Evolutionary conservation across 2,113 vertebrate species (phyloP), one percentile per base, ranked within the genome.

Genomic region (Cyanoramphus novaezelandiae): DNA sequence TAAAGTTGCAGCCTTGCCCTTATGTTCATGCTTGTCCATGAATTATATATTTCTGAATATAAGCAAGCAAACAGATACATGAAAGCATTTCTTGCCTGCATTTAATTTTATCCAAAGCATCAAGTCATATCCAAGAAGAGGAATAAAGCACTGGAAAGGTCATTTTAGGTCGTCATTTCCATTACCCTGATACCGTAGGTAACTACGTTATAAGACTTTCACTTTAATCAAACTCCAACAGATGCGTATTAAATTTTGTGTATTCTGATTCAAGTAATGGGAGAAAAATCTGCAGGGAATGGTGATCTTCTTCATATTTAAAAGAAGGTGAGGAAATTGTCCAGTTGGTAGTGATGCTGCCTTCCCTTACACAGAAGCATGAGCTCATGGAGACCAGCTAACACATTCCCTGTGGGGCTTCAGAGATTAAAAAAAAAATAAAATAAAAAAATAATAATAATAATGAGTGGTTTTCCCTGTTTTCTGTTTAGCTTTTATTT

Each of bases 181-280:
- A 29, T 57, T 47, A 67, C 6, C 5, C 4, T 60, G 25, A 5
- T 47, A 28, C 27, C 41, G 10, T 18, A 52, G 10, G 31, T 62
- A 53, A 53, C 9, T 5, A 10, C 0, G 0, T 19, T 5, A 11
- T 11, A 25, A 44, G 41, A 57, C 5, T 31, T 6, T 44, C 17
- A 11, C 8, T 69, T 79, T 52, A 76, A 59, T 59, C 28, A 50
- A 69, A 74, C 3, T 64, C 23, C 37, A n/a, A 9, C 4, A 31
- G 4, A 11, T 9, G 3, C 12, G 4, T 50, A 44, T 28, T 47
- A 49, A 16, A 49, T 76, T 76, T 65, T 77, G 2, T 57, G 6
- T 43, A 14, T 12, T 37, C 5, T 62, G 8, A 49, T 52, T 57
- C 28, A 13, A 49, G 3, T 3, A 1, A 6, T 82, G 4, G 4